Conservation (phyloP, 2,888 invertebrate species). For the Spodoptera exigua region DNA sequence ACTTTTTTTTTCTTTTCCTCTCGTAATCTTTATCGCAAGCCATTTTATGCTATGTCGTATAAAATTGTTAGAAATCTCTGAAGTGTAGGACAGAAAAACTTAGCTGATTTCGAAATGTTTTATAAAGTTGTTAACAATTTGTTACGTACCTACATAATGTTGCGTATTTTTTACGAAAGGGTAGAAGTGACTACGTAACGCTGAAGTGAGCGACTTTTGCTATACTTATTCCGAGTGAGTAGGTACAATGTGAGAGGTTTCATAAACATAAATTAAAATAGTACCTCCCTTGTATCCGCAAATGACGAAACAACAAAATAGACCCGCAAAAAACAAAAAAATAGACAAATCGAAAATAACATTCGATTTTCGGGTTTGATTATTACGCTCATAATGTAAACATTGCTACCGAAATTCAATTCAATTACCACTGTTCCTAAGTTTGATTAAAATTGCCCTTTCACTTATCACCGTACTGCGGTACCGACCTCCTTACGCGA, state of each 20-base stretch:
- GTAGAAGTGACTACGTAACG: too few species aligned
- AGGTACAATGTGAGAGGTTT: too few species aligned
- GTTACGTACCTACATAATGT: too few species aligned
- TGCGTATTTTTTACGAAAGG: too few species aligned
- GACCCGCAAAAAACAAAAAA: too few species aligned
- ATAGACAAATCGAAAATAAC: too few species aligned
- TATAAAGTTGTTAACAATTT: constrained; percentile 2
- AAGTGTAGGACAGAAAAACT: constrained; percentile 31
- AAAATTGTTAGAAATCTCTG: constrained; percentile 12
- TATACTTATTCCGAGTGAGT: too few species aligned
- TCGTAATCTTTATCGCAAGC: constrained; percentile 62
- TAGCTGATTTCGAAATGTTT: constrained; percentile 25
- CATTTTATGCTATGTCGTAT: constrained; percentile 46
- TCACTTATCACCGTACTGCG: constrained; percentile 58
- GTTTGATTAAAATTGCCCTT: constrained; percentile 48
- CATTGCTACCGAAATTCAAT: background rate
- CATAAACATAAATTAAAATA: too few species aligned
- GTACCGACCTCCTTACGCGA: constrained; percentile 66
- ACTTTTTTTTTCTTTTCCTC: constrained; percentile 55
- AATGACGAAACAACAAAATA: too few species aligned
- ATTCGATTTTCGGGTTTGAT: too few species aligned
- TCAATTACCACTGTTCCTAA: constrained; percentile 6
- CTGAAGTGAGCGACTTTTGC: too few species aligned
- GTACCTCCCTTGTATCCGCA: too few species aligned
- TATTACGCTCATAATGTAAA: background rate